A percentile compares a stretch with the other conserved stretches of the same genome.
These are phyloP conservation scores for Haliclona indistincta DNA, from an alignment of 37 sponge, comb jelly and placozoan genomes.

Conservation along the genomic window DNA sequence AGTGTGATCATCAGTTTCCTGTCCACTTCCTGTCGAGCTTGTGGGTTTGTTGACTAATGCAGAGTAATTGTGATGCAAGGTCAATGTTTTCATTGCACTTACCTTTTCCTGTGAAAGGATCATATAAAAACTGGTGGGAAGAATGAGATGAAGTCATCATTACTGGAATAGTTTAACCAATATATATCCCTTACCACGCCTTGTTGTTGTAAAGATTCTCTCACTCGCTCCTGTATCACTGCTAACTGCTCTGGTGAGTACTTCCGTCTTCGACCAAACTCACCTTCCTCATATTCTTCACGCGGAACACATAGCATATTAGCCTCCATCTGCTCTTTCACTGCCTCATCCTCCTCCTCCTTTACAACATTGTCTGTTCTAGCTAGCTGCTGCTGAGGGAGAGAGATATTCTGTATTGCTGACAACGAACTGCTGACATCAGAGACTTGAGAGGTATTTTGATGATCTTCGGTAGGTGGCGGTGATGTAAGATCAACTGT, in stretches of 20 bases:
- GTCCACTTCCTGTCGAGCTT: not conserved
- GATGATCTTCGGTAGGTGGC: too few relatives aligned
- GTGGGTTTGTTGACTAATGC: not conserved
- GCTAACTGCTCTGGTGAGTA: slow-evolving; percentile 44
- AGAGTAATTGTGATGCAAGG: not conserved
- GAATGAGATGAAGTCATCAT: not conserved
- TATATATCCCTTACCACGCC: slow-evolving; percentile 59
- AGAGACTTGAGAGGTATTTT: too few relatives aligned
- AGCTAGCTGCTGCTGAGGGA: not conserved
- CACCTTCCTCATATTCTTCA: not conserved
- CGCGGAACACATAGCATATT: too few relatives aligned
- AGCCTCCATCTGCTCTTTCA: too few relatives aligned
- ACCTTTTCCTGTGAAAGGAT: slow-evolving; percentile 62
- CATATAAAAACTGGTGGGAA: slow-evolving; percentile 42
- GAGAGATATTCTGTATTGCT: too few relatives aligned
- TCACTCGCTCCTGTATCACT: slow-evolving; percentile 60
- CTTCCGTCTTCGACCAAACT: slow-evolving; percentile 4
- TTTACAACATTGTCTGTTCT: too few relatives aligned
- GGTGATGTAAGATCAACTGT: too few relatives aligned
- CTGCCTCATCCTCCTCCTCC: too few relatives aligned
- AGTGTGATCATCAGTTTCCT: not conserved
- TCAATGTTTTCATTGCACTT: too few relatives aligned
- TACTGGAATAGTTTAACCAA: not conserved
- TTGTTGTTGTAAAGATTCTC: slow-evolving; percentile 57
- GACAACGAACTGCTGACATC: too few relatives aligned